A percentile compares a stretch with the other conserved stretches of the same genome.
Evolutionary conservation across 2,888 invertebrate species (phyloP).

Genomic region (Malacosoma neustria): DNA sequence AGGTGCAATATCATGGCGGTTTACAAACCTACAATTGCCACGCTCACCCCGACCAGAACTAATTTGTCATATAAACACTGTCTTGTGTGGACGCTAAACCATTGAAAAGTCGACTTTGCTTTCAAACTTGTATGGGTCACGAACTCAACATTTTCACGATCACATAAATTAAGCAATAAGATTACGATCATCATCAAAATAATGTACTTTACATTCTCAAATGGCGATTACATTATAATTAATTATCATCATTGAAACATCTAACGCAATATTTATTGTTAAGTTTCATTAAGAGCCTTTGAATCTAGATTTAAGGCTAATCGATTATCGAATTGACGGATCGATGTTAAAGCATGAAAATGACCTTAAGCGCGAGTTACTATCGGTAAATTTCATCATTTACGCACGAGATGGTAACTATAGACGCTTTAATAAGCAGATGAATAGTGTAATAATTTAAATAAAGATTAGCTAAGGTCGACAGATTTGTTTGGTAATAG

Average conservation of each 20-base stretch:
- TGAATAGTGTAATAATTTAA: neutral
- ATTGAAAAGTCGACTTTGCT: too few species aligned
- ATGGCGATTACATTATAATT: slow-evolving; percentile 1
- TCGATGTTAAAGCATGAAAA: neutral
- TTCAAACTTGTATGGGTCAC: slow-evolving; percentile 11
- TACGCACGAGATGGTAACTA: neutral
- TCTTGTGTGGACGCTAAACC: too few species aligned
- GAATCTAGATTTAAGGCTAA: neutral
- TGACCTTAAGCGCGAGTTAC: neutral
- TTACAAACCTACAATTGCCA: too few species aligned
- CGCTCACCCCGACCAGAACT: too few species aligned
- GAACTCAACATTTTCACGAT: neutral
- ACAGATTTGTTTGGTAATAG: too few species aligned
- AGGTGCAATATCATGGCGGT: too few species aligned
- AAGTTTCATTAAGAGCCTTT: neutral
- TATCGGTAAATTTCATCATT: neutral
- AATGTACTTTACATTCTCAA: neutral
- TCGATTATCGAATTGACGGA: neutral
- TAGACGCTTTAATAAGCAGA: neutral
- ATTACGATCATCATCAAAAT: neutral
- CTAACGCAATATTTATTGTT: neutral
- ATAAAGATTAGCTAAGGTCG: too few species aligned
- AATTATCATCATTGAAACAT: neutral
- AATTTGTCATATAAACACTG: too few species aligned
- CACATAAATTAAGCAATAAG: neutral